A percentile compares a stretch with the other conserved stretches of the same genome.
Evolutionary conservation across 2,797 vertebrate genomes (phyloP).

Genomic region (Ceyx erithaca): DNA sequence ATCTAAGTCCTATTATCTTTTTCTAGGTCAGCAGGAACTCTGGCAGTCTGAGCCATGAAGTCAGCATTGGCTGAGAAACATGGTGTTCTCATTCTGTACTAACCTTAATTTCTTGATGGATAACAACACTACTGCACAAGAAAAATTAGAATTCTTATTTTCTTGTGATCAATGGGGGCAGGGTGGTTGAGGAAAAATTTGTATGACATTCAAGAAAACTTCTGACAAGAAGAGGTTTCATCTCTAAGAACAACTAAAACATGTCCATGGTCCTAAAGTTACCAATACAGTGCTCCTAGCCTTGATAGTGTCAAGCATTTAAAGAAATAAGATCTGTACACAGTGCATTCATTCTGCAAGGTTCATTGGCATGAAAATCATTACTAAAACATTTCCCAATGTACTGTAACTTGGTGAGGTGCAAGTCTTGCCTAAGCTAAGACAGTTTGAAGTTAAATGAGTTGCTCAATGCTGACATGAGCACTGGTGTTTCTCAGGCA

Average conservation of each 20-base stretch:
- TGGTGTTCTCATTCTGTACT: not conserved
- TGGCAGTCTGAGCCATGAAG: not conserved
- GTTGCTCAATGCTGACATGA: not conserved
- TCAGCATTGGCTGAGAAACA: not conserved
- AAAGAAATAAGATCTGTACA: not conserved
- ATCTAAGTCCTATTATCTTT: not conserved
- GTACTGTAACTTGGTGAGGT: not conserved
- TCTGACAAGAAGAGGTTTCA: not conserved
- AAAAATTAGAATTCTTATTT: not conserved
- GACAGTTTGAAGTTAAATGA: not conserved
- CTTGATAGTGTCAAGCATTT: not conserved
- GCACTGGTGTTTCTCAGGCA: not conserved
- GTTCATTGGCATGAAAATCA: not conserved
- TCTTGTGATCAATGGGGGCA: not conserved
- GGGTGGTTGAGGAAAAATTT: not conserved
- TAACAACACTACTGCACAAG: not conserved
- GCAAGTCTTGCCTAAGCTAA: not conserved
- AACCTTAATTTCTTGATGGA: not conserved
- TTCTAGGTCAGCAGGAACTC: not conserved
- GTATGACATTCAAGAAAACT: not conserved
- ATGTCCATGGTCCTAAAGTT: not conserved
- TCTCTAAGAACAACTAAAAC: not conserved
- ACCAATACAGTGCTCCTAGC: not conserved
- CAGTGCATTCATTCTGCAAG: not conserved
- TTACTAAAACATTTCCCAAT: not conserved